phyloP scores from a whole-genome alignment of 2,797 vertebrate genomes.

The Chloroceryle inda region DNA sequence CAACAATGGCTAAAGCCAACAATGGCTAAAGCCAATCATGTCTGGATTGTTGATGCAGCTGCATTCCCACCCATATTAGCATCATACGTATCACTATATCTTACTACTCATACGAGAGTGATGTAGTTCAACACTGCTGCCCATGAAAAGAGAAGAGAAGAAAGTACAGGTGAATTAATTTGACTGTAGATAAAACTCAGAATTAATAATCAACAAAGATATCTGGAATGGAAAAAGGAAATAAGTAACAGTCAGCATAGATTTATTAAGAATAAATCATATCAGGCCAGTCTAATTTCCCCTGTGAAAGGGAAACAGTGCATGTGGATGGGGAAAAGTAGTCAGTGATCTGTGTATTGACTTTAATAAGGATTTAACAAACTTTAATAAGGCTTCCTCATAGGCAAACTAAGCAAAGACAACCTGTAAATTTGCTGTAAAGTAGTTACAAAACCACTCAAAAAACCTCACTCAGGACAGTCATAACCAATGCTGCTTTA shows the following conservation, averaged over 20 bases:
- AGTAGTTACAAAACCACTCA: neutral
- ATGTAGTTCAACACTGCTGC: neutral
- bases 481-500: neutral
- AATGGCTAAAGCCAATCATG: neutral
- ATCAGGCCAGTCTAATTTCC: neutral
- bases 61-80: neutral
- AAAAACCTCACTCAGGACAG: neutral
- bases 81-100: neutral
- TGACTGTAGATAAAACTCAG: neutral
- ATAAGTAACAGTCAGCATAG: neutral
- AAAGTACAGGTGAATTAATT: neutral
- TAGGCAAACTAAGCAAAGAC: neutral
- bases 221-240: neutral
- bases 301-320: neutral
- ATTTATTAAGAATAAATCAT: conserved; percentile 41
- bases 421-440: neutral
- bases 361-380: neutral
- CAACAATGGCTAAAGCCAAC: neutral
- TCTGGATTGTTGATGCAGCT: neutral
- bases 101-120: neutral
- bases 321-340: neutral
- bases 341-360: neutral
- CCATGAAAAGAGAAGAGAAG: neutral
- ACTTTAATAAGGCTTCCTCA: neutral
- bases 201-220: neutral